phyloP scores from a whole-genome alignment of 2,888 invertebrate genomes.

The Troides aeacus region DNA sequence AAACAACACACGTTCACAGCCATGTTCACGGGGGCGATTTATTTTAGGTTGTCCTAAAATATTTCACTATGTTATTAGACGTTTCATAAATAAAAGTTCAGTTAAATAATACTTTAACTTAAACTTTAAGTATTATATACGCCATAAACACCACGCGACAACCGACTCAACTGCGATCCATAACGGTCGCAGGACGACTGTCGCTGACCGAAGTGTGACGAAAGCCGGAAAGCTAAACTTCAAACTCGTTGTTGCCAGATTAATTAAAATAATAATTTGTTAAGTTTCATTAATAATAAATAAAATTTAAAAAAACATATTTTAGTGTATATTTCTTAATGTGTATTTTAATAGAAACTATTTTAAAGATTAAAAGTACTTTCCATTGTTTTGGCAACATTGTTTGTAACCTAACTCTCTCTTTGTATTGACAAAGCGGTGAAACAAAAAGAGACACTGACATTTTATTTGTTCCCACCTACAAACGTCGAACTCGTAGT shows the following conservation, averaged over 20 bases:
- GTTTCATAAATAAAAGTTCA: slow-evolving; percentile 56
- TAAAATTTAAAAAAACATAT: background rate
- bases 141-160: slow-evolving; percentile 45
- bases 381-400: slow-evolving; percentile 6
- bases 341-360: background rate
- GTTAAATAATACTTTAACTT: slow-evolving; percentile 40
- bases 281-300: background rate
- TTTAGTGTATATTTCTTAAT: background rate
- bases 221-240: slow-evolving; percentile 27
- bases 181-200: slow-evolving; percentile 71
- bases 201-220: slow-evolving; percentile 54
- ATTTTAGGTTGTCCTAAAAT: slow-evolving; percentile 43
- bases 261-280: background rate
- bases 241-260: slow-evolving; percentile 20
- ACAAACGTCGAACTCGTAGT: background rate
- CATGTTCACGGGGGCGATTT: slow-evolving; percentile 53
- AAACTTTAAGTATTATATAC: slow-evolving; percentile 41
- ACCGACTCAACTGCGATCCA: slow-evolving; percentile 68
- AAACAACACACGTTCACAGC: slow-evolving; percentile 76
- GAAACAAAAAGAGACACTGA: slow-evolving; percentile 1
- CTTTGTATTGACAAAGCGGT: background rate
- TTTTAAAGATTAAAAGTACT: background rate
- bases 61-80: slow-evolving; percentile 46
- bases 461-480: slow-evolving; percentile 2
- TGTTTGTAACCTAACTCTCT: background rate